Base-by-base conservation (phyloP, 1,140 invertebrate genomes). In the Antheraea mylitta region DNA sequence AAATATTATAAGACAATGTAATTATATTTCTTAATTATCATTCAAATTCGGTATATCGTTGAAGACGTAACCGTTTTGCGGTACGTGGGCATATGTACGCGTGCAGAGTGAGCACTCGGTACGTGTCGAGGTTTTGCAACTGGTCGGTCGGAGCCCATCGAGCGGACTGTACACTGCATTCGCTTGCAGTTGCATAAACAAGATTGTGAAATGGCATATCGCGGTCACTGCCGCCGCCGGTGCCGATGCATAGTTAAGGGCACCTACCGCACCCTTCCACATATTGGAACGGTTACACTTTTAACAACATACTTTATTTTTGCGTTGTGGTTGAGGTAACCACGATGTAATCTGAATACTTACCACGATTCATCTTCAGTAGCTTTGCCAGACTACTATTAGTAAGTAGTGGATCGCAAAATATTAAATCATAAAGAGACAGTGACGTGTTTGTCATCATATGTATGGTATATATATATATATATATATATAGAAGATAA, bases 161-260 rank as follows among this genome's bases (percentile, higher is more conserved):
- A 82, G 80, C 79, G 76, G 78, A 75, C n/a, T 37, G 16, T 36
- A 65, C 74, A 81, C 83, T 90, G 85, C 84, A 87, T 75, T 83
- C 71, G 78, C 76, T 64, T 82, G 85, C 82, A 80, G 80, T 91
- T 91, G 89, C 89, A 89, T 89, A 89, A 91, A 87, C 66, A 68
- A 59, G 64, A 72, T 91, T 91, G 83, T 82, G 80, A 86, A 79
- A 90, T 79, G n/a, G 60, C 79, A 82, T 79, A 91, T 89, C 87
- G 83, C 87, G 89, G 89, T 91, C 89, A 91, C 89, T 91, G 89
- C 84, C 88, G 87, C 81, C 66, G 77, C 77, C 68, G 70, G 73
- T 62, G 74, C 81, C 59, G 59, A 13, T 69, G 68, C 70, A 73
- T 80, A 76, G 80, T 73, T 91, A 91, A 91, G 89, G 89, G 89